These are phyloP conservation scores for Trogon surrucura DNA, from an alignment of 2,113 vertebrate species.

Conservation along the genomic window DNA sequence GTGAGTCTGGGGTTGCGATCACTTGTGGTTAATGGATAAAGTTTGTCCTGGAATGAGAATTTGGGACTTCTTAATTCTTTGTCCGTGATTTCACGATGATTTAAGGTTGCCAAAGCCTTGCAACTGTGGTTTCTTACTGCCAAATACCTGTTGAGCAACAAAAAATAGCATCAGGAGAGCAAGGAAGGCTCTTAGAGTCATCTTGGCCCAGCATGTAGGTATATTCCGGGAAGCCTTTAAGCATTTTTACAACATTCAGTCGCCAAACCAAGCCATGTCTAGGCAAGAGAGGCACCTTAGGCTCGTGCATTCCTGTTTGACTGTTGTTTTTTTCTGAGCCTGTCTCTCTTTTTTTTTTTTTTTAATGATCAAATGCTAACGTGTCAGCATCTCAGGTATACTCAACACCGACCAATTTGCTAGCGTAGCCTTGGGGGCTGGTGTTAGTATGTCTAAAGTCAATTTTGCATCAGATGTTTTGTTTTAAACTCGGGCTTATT, in stretches of 20 bases:
- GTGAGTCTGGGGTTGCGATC: not conserved
- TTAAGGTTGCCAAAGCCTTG: not conserved
- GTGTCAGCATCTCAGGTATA: fast-evolving
- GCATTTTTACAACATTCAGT: not conserved
- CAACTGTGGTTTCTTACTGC: not conserved
- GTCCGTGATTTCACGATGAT: not conserved
- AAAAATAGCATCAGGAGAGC: not conserved
- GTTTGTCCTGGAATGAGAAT: not conserved
- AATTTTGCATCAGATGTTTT: not conserved
- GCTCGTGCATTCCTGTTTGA: not conserved
- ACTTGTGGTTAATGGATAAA: not conserved
- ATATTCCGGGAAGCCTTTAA: not conserved
- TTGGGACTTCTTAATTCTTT: not conserved
- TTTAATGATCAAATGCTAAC: not conserved
- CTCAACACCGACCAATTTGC: not conserved
- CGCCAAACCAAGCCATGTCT: not conserved
- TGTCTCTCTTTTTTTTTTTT: not conserved
- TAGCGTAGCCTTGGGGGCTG: not conserved
- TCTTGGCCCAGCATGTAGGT: not conserved
- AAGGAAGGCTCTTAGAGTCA: not conserved
- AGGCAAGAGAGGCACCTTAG: not conserved
- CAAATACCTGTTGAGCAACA: not conserved
- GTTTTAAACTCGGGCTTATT: not conserved
- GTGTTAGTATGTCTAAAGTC: not conserved
- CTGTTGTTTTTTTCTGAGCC: not conserved